Base-by-base conservation (phyloP, 2,797 vertebrate genomes). In the Heliangelus exortis region DNA sequence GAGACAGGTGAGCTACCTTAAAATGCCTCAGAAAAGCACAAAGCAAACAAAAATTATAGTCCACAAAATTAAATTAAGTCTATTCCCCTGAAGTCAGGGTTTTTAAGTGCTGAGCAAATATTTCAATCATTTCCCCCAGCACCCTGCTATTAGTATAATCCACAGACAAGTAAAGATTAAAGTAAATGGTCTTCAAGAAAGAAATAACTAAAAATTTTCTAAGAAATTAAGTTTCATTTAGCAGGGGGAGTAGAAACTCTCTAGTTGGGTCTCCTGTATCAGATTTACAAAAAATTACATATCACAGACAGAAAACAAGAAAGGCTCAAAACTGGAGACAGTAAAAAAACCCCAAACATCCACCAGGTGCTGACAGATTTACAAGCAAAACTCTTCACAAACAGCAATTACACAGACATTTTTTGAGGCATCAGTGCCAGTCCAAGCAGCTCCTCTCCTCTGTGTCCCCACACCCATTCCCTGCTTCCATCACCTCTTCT, bases 331-430 rank as follows among this genome's bases (percentile, higher is more conserved):
- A 57, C 1, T 36, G 66, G 48, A 43, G 7, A 14, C 61, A 54
- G 23, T 28, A 85, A 88, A 91, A 55, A 45, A 3, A 15, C 39
- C 12, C 12, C 13, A 14, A 41, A 12, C 45, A 41, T 25, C 87
- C 57, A 2, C 47, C 43, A 58, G 69, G 33, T 63, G 73, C 76
- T 75, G 77, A 86, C 63, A 95, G 74, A 90, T 95, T 94, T 90
- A 94, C 62, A 94, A 50, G 83, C 39, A 78, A 71, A 75, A 45
- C 58, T 84, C 71, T 48, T 31, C 12, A 17, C 68, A 36, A 73
- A 68, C 79, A 80, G 72, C 73, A 83, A 59, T 74, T 77, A n/a
- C n/a, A 69, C n/a, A 47, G 51, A 73, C 17, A 15, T 39, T 80
- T 83, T 88, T 1, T 5, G 50, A 90, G 57, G 63, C 48, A 48